Evolutionary conservation across 2,888 invertebrate species (phyloP).

Genomic region (Pyrgus malvae): DNA sequence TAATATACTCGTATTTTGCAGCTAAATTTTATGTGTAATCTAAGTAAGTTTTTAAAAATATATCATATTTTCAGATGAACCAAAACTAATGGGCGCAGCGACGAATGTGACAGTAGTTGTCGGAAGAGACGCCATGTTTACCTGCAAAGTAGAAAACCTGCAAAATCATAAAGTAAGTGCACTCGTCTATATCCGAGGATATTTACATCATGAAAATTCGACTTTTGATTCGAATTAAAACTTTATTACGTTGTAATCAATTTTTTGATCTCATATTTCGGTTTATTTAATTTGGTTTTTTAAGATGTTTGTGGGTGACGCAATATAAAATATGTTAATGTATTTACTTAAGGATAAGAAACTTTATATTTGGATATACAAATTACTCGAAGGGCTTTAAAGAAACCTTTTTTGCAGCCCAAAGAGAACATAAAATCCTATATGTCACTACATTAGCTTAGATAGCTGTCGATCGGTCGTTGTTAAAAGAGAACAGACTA

Average conservation of each 20-base stretch:
- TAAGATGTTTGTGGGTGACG: too few relatives aligned
- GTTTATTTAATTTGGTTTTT: not conserved
- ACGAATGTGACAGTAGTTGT: conserved; percentile 60
- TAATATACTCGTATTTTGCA: too few relatives aligned
- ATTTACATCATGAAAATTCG: not conserved
- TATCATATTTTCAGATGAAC: conserved; percentile 56
- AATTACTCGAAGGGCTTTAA: too few relatives aligned
- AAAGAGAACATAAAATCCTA: too few relatives aligned
- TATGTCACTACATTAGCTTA: too few relatives aligned
- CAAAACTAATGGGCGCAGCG: conserved; percentile 51
- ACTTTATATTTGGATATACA: too few relatives aligned
- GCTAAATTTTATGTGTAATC: not conserved
- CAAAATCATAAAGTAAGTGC: conserved; percentile 57
- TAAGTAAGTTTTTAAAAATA: not conserved
- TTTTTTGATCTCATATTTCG: not conserved
- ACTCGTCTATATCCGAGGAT: not conserved
- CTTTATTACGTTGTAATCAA: not conserved
- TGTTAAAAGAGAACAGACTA: too few relatives aligned
- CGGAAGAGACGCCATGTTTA: conserved; percentile 61
- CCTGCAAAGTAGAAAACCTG: conserved; percentile 59
- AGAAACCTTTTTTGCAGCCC: too few relatives aligned
- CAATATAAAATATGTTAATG: too few relatives aligned
- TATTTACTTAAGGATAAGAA: too few relatives aligned
- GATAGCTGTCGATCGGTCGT: too few relatives aligned
- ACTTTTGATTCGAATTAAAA: not conserved